Conservation (phyloP, 1,140 invertebrate species). For the Ceratitis capitata region DNA sequence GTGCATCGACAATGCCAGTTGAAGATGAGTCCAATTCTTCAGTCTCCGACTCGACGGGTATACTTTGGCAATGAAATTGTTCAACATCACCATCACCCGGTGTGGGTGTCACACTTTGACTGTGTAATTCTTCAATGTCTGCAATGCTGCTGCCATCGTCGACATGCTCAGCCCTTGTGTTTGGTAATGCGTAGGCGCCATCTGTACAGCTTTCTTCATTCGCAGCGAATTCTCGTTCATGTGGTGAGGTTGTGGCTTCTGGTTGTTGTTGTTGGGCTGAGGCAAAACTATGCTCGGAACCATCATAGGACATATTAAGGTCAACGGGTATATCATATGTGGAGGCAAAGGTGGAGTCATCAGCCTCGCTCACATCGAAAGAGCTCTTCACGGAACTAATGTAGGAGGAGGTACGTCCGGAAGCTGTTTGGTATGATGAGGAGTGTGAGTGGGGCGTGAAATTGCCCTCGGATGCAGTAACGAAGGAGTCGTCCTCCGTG, state of each 20-base stretch:
- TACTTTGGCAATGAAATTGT: conserved; percentile 45
- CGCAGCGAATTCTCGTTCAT: not conserved
- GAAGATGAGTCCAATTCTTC: conserved; percentile 49
- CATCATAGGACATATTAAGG: conserved; percentile 61
- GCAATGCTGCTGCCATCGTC: conserved; percentile 55
- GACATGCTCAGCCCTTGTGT: not conserved
- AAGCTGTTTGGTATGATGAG: conserved; percentile 75
- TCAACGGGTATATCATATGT: conserved; percentile 56
- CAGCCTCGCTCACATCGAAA: conserved; percentile 56
- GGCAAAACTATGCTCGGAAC: conserved; percentile 60
- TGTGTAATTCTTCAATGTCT: conserved; percentile 56
- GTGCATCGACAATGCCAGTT: conserved; percentile 45
- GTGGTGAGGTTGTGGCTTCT: not conserved
- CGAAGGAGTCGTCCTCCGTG: conserved; percentile 71
- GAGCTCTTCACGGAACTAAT: conserved; percentile 66
- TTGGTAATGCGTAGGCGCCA: conserved; percentile 4
- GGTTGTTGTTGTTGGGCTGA: conserved; percentile 51
- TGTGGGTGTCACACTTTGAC: conserved; percentile 60
- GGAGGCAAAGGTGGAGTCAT: conserved; percentile 58
- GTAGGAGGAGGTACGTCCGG: conserved; percentile 68
- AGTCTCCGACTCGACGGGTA: conserved; percentile 59
- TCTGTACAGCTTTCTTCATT: not conserved
- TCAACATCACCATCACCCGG: conserved; percentile 51
- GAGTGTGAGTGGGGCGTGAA: conserved; percentile 72
- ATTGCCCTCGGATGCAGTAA: conserved; percentile 76